These are phyloP conservation scores for Falco rusticolus DNA, from an alignment of 2,797 vertebrate species.

Conservation along the genomic window DNA sequence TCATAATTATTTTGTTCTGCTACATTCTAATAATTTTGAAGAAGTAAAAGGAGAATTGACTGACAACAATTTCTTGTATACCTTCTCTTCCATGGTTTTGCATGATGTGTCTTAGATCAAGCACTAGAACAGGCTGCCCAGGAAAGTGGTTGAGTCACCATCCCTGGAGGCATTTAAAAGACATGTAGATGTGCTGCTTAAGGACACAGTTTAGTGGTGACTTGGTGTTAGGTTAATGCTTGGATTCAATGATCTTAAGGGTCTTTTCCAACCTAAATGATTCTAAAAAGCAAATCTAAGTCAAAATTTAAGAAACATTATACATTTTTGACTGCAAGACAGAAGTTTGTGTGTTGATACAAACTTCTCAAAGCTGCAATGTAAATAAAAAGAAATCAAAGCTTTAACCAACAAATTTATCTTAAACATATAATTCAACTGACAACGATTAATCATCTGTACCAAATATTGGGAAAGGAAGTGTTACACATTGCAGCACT, in stretches of 20 bases:
- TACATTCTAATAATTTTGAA: not conserved
- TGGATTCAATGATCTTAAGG: no score
- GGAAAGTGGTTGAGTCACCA: no score
- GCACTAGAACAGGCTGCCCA: not conserved
- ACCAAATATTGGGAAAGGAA: not conserved
- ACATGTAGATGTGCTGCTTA: no score
- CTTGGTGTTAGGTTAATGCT: no score
- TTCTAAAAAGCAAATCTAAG: not conserved
- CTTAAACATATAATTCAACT: not conserved
- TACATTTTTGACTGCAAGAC: not conserved
- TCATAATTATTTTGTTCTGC: not conserved
- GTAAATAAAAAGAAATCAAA: not conserved
- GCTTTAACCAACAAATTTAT: not conserved
- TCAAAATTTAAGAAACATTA: not conserved
- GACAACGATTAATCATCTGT: not conserved
- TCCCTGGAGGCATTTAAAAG: no score
- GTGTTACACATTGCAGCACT: not conserved
- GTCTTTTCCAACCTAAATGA: no score
- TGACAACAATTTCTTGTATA: not conserved
- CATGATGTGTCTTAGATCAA: not conserved
- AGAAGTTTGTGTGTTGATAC: not conserved
- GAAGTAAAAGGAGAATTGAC: not conserved
- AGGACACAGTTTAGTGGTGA: no score
- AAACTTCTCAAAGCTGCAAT: not conserved
- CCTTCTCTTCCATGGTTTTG: not conserved